phyloP scores from a whole-genome alignment of 2,888 invertebrate species.

The Lycocerus yunnanus region DNA sequence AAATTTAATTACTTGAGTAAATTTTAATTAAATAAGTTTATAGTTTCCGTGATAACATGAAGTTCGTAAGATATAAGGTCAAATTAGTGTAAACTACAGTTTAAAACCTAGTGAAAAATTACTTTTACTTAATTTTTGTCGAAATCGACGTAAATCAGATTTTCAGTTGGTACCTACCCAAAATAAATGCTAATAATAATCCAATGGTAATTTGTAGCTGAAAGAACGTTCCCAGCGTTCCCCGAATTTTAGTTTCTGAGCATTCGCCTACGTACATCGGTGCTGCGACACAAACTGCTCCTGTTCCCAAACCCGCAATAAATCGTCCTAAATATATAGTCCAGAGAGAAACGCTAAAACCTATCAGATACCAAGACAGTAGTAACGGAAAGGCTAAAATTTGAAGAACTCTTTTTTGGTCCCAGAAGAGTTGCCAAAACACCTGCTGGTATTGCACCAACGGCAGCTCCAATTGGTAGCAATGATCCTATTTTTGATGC shows the following conservation, averaged over 20 bases:
- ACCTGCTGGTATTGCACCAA: conserved; percentile 63
- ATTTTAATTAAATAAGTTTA: background rate
- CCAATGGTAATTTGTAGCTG: conserved; percentile 71
- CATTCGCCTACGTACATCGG: conserved; percentile 71
- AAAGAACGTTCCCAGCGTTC: conserved; percentile 69
- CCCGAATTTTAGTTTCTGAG: conserved; percentile 65
- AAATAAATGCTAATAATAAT: conserved; percentile 64
- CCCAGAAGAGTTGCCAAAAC: conserved; percentile 61
- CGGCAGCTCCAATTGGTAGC: conserved; percentile 61
- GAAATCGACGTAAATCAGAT: background rate
- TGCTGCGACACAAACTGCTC: conserved; percentile 66
- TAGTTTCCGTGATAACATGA: background rate
- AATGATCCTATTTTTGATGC: conserved; percentile 63
- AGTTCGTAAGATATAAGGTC: background rate
- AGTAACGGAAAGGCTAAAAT: conserved; percentile 60
- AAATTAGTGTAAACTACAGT: background rate
- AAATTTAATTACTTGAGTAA: background rate
- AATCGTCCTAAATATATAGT: conserved; percentile 62
- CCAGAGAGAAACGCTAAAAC: conserved; percentile 43
- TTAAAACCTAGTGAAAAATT: background rate
- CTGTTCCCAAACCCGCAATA: conserved; percentile 66
- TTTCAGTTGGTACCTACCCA: conserved; percentile 53
- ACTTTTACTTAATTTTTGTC: background rate
- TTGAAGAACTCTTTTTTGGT: conserved; percentile 60
- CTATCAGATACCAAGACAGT: conserved; percentile 62